Conservation (phyloP, 2,113 vertebrate species). For the Paralichthys olivaceus region DNA sequence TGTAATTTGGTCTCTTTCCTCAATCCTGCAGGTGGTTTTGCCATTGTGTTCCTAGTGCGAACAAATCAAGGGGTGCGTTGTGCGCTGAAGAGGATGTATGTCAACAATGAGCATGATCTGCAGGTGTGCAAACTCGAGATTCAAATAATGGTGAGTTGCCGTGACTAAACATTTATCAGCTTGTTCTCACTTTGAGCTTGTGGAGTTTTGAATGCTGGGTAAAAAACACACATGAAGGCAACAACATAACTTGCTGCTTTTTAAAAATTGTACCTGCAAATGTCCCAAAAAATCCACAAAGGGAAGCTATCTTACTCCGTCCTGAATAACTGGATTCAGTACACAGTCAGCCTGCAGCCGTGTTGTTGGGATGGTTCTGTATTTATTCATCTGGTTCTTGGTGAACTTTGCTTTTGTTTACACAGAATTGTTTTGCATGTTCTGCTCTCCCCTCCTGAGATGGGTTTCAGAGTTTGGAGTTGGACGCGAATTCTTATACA, state of each 20-base stretch:
- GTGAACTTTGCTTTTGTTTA: conserved; percentile 32
- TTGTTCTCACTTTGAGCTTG: neutral
- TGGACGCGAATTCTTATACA: neutral
- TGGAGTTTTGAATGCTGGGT: neutral
- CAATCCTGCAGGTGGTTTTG: conserved; percentile 89
- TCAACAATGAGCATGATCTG: conserved; percentile 96
- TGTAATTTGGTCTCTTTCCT: neutral
- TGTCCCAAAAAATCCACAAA: neutral
- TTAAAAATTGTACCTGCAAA: too few relatives aligned
- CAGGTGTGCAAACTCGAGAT: conserved; percentile 98
- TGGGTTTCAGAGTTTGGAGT: neutral
- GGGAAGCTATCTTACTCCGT: neutral
- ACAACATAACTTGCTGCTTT: neutral
- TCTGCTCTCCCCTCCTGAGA: conserved; percentile 2
- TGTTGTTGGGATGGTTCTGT: conserved; percentile 2
- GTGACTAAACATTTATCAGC: neutral
- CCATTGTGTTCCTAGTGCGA: conserved; percentile 95
- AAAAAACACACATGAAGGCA: neutral
- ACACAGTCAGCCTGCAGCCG: conserved; percentile 12
- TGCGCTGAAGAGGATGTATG: conserved; percentile 98
- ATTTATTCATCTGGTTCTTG: conserved; percentile 34
- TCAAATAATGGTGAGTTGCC: conserved; percentile 95
- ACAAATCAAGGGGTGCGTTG: conserved; percentile 94
- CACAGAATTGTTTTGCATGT: conserved; percentile 20
- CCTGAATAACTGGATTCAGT: neutral